Evolutionary conservation across 1,140 invertebrate genomes (phyloP).

Genomic region (Thaumatotibia leucotreta): DNA sequence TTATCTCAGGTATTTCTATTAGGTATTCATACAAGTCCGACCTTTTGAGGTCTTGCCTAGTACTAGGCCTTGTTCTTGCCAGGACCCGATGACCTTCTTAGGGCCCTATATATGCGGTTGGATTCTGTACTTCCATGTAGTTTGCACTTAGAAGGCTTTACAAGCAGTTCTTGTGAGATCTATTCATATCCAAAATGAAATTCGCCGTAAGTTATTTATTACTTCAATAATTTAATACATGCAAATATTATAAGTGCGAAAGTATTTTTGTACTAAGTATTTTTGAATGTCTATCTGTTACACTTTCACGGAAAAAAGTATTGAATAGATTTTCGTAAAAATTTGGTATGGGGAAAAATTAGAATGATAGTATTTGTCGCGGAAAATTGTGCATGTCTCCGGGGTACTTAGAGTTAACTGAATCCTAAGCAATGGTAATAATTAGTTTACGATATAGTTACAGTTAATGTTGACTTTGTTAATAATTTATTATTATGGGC

Average conservation of each 20-base stretch:
- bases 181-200: conserved; percentile 58
- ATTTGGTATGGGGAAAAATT: too few species aligned
- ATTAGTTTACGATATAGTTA: too few species aligned
- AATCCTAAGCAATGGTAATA: too few species aligned
- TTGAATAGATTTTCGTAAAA: too few species aligned
- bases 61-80: conserved; percentile 29
- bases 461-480: too few species aligned
- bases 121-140: conserved; percentile 51
- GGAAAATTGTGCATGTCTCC: too few species aligned
- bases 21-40: conserved; percentile 50
- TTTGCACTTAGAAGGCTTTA: conserved; percentile 63
- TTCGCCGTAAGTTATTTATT: conserved; percentile 51
- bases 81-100: conserved; percentile 53
- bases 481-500: too few species aligned
- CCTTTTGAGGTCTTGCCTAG: conserved; percentile 46
- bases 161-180: conserved; percentile 66
- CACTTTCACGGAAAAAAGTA: too few species aligned
- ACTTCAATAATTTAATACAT: background rate
- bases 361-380: too few species aligned
- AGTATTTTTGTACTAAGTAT: too few species aligned
- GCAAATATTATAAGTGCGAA: background rate
- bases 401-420: too few species aligned
- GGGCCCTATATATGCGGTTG: conserved; percentile 49
- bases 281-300: too few species aligned
- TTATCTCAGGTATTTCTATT: conserved; percentile 50